Conservation (phyloP, 1,140 invertebrate species). For the Lordiphosa stackelbergi region DNA sequence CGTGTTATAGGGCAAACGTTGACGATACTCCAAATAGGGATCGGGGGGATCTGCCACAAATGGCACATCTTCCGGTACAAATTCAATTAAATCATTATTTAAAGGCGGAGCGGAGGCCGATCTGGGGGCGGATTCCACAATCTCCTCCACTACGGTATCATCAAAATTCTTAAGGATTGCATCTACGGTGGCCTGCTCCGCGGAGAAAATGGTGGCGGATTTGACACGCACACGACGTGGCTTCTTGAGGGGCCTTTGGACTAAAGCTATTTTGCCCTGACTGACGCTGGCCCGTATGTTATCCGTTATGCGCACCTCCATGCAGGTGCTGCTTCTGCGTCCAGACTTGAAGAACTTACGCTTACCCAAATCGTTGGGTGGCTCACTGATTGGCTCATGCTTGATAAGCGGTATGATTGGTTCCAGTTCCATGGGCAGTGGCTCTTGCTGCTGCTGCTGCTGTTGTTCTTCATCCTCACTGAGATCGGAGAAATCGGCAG, state of each 20-base stretch:
- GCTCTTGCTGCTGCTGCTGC: background rate
- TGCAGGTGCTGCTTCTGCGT: constrained; percentile 47
- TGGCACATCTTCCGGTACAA: background rate
- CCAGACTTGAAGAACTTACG: constrained; percentile 72
- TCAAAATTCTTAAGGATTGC: constrained; percentile 65
- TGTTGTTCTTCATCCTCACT: constrained; percentile 41
- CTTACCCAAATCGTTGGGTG: constrained; percentile 15
- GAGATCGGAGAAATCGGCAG: constrained; percentile 47
- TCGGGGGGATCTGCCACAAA: constrained; percentile 1
- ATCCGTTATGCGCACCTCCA: constrained; percentile 67
- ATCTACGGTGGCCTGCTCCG: constrained; percentile 70
- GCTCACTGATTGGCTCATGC: constrained; percentile 18
- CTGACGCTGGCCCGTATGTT: constrained; percentile 63
- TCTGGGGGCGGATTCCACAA: constrained; percentile 33
- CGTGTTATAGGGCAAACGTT: constrained; percentile 62
- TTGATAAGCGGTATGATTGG: constrained; percentile 64
- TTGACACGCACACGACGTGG: constrained; percentile 44
- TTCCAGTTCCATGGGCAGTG: constrained; percentile 34
- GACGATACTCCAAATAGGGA: constrained; percentile 45
- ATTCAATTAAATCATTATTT: background rate
- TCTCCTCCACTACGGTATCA: constrained; percentile 58
- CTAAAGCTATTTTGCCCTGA: constrained; percentile 58
- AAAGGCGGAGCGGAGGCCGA: background rate
- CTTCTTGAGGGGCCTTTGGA: constrained; percentile 39
- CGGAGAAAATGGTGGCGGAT: constrained; percentile 59